These are phyloP conservation scores for Percina caprodes DNA, from an alignment of 2,113 vertebrate species.

Conservation along the genomic window DNA sequence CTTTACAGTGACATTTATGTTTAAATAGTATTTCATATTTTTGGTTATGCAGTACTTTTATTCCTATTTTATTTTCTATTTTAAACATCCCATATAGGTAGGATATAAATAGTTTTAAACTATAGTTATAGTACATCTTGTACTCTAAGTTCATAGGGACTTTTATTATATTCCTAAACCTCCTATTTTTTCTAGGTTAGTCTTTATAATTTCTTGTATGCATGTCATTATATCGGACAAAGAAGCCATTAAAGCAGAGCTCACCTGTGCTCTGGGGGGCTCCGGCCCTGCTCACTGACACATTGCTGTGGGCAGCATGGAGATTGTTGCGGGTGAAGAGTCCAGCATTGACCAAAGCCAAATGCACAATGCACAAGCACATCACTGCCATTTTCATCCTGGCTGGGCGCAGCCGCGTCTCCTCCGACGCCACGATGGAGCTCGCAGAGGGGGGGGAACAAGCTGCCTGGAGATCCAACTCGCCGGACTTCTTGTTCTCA, in stretches of 20 bases:
- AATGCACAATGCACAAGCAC: slow-evolving; percentile 39
- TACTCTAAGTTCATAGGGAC: too few relatives aligned
- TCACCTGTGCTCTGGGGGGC: slow-evolving; percentile 46
- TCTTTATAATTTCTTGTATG: not conserved
- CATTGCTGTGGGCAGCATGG: not conserved
- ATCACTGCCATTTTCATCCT: slow-evolving; percentile 49
- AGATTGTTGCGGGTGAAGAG: not conserved
- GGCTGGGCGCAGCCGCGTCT: not conserved
- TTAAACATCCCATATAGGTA: too few relatives aligned
- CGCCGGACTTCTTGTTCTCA: not conserved
- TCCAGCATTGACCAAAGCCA: slow-evolving; percentile 1
- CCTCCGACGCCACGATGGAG: not conserved
- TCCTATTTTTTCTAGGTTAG: not conserved
- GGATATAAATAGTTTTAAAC: too few relatives aligned
- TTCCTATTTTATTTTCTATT: too few relatives aligned
- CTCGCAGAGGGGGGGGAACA: not conserved
- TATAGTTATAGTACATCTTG: too few relatives aligned
- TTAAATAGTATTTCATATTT: too few relatives aligned
- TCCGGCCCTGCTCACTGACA: not conserved
- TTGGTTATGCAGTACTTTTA: too few relatives aligned
- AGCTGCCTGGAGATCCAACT: not conserved
- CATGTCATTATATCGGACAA: not conserved
- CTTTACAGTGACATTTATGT: too few relatives aligned
- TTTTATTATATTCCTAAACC: too few relatives aligned
- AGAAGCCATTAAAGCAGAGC: not conserved